Evolutionary conservation across 2,888 invertebrate species (phyloP), one percentile per base, ranked within the genome.

Genomic region (Lepidochitona cinerea): DNA sequence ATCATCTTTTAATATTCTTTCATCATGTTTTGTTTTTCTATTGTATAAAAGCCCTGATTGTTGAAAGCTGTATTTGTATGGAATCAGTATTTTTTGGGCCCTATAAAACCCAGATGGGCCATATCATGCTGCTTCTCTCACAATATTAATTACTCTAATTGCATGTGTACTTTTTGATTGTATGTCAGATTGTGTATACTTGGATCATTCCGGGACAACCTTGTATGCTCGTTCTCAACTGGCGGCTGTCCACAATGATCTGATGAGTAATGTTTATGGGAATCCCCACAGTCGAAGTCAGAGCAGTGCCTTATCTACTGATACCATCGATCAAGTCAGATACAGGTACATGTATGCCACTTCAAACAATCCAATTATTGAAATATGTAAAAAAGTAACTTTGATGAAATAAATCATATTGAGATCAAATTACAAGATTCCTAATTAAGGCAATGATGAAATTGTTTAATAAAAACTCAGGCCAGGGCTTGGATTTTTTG

Each of bases 141-240:
- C n/a, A n/a, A n/a, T n/a, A n/a, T n/a, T n/a, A n/a, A n/a, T n/a
- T n/a, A n/a, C n/a, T n/a, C n/a, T n/a, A n/a, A n/a, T n/a, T n/a
- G n/a, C n/a, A n/a, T n/a, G n/a, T n/a, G n/a, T n/a, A n/a, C n/a
- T n/a, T n/a, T n/a, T n/a, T n/a, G n/a, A n/a, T n/a, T 26, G 49
- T 4, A 49, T 76, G 76, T 70, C 81, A 87, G 88, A 79, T 26
- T 67, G 75, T 37, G 81, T 82, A 0, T 98, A 97, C 90, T 92
- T 98, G 86, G 98, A 98, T 90, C 96, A 97, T 93, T 95, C 96
- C 52, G 97, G 97, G 9, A 93, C 97, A 14, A 94, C 96, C 7
- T 91, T 97, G 68, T 97, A 96, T 89, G 94, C 96, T 5, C 93
- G 94, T 88, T 93, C 92, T 81, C 95, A 97, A 91, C 92, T 97